Evolutionary conservation across 2,888 invertebrate species (phyloP).

Genomic region (Anodontia alba): DNA sequence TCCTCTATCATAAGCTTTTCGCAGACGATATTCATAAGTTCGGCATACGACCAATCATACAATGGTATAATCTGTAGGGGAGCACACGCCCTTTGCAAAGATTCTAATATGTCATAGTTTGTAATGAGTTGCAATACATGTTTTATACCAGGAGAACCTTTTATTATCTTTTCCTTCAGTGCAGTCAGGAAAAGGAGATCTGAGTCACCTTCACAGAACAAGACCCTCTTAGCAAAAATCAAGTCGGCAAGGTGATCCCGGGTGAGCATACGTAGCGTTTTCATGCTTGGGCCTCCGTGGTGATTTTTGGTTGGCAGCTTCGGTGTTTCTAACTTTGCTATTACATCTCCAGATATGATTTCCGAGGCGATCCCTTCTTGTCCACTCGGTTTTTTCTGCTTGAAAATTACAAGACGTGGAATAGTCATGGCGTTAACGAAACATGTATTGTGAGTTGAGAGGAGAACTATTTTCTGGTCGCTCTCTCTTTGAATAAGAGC

Average conservation of each 20-base stretch:
- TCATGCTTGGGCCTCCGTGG: neutral
- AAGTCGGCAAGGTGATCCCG: slow-evolving; percentile 21
- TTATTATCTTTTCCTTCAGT: neutral
- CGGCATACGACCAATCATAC: neutral
- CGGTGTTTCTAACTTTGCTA: neutral
- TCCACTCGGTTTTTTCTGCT: neutral
- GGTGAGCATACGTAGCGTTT: slow-evolving; percentile 10
- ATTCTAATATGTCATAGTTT: neutral
- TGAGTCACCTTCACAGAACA: slow-evolving; percentile 26
- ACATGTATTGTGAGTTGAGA: slow-evolving; percentile 32
- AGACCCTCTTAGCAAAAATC: slow-evolving; percentile 12
- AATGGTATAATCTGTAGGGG: neutral
- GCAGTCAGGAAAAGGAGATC: slow-evolving; percentile 17
- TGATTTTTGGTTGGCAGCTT: neutral
- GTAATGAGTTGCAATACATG: neutral
- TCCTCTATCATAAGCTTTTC: neutral
- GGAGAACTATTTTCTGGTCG: slow-evolving; percentile 26
- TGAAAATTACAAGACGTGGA: neutral
- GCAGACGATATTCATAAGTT: neutral
- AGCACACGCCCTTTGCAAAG: neutral
- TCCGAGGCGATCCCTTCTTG: neutral
- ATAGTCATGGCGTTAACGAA: slow-evolving; percentile 23
- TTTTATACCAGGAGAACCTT: neutral
- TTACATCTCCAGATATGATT: neutral
- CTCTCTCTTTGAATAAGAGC: slow-evolving; percentile 11